Evolutionary conservation across 2,113 vertebrate genomes (phyloP), one percentile per base, ranked within the genome.

Genomic region (Nycticebus coucang): DNA sequence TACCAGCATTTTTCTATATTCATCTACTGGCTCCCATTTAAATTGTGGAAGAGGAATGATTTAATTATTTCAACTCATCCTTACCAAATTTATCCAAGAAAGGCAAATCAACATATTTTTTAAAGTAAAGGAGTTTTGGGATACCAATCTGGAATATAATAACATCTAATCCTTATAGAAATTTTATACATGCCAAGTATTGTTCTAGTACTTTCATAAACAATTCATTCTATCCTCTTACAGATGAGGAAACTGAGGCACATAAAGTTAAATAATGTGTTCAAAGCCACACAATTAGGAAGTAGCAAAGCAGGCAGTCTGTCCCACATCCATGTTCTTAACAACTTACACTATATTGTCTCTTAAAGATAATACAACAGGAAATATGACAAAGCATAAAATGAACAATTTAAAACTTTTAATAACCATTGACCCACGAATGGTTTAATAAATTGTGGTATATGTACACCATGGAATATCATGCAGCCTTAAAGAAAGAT

Each of bases 71-170:
- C 21, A 86, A 59, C 24, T 87, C 19, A 82, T n/a, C 19, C 62
- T 96, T 85, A 92, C 37, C 19, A 95, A 60, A 21, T 78, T 91
- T 94, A 89, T 86, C 22, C 1, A 78, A 55, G 57, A 79, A 91
- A 53, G 64, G 7, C 12, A 92, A 87, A 91, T 69, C 69, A 79
- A 90, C 30, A 84, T 8, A 82, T 80, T 82, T 75, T 79, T n/a
- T 60, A n/a, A 72, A 64, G 6, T 19, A 81, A 72, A 41, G n/a
- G 37, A 4, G 12, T 53, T 95, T 55, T 17, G 37, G 19, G 69
- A 84, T 41, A 88, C 13, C 53, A 57, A 72, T 35, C 35, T 74
- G 37, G 9, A 83, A 84, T 88, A 91, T 93, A 91, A 87, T 7
- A 87, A 45, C 33, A 80, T 37, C 66, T 74, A 93, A 68, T 53